Evolutionary conservation across 2,113 vertebrate species (phyloP).

Genomic region (Gambusia holbrooki): DNA sequence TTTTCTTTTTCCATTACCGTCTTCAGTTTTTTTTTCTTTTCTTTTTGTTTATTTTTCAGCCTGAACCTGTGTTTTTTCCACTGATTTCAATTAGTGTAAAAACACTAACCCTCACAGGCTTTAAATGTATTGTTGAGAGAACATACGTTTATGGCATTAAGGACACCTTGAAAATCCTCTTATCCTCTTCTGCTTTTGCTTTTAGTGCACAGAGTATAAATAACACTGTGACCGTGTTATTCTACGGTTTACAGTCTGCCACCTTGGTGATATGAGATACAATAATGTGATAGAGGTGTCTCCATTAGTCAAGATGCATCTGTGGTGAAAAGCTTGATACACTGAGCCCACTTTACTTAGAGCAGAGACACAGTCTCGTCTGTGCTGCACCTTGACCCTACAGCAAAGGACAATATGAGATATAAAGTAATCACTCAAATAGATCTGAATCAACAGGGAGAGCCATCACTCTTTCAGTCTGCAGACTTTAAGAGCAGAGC

Average conservation of each 20-base stretch:
- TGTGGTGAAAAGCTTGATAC: constrained; percentile 63
- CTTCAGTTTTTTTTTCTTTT: neutral
- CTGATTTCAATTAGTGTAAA: constrained; percentile 36
- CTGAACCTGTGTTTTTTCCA: constrained; percentile 23
- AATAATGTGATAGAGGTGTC: constrained; percentile 67
- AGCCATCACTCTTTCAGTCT: constrained; percentile 43
- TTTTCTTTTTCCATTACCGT: constrained; percentile 14
- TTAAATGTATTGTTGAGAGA: constrained; percentile 28
- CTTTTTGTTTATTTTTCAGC: neutral
- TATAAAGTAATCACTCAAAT: constrained; percentile 55
- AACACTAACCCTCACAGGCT: constrained; percentile 18
- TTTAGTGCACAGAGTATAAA: constrained; percentile 58
- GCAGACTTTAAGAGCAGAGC: constrained; percentile 26
- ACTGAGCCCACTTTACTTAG: constrained; percentile 54
- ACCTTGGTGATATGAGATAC: constrained; percentile 69
- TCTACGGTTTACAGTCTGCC: constrained; percentile 68
- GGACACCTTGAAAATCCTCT: constrained; percentile 60
- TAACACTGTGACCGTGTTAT: constrained; percentile 50
- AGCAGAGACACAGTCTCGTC: constrained; percentile 22
- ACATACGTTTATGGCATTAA: constrained; percentile 45
- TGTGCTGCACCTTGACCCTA: constrained; percentile 58
- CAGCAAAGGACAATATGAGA: constrained; percentile 53
- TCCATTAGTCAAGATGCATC: constrained; percentile 70
- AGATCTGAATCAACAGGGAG: constrained; percentile 58
- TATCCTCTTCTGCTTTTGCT: constrained; percentile 11